Percentiles rank a stretch among this genome's conserved stretches.
Conservation (phyloP, 2,797 vertebrate genomes). For the Craterocephalus amniculus region DNA sequence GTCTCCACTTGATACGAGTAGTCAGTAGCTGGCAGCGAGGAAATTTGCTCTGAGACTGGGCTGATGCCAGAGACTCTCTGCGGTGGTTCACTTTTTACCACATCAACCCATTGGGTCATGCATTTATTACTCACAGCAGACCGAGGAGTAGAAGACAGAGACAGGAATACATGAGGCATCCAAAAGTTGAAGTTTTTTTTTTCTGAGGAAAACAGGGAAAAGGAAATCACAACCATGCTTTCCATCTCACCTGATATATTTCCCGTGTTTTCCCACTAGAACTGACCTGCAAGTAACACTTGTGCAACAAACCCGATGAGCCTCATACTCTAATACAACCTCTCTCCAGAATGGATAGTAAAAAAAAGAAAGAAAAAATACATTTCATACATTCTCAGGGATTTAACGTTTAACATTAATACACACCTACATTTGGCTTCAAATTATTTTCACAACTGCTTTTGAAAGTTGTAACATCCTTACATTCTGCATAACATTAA, state of each 20-base stretch:
- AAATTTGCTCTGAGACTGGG: slow-evolving; percentile 55
- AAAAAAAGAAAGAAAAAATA: background rate
- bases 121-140: slow-evolving; percentile 55
- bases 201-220: slow-evolving; percentile 20
- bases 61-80: slow-evolving; percentile 49
- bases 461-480: background rate
- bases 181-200: slow-evolving; percentile 22
- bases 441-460: too few relatives aligned
- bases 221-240: slow-evolving; percentile 8
- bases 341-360: background rate
- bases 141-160: slow-evolving; percentile 30
- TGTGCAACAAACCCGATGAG: slow-evolving; percentile 10
- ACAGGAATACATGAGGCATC: slow-evolving; percentile 19
- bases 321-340: background rate
- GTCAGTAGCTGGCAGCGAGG: slow-evolving; percentile 45
- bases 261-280: background rate
- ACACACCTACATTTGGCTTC: background rate
- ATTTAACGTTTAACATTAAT: background rate
- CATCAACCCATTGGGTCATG: slow-evolving; percentile 54
- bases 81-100: slow-evolving; percentile 49
- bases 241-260: slow-evolving; percentile 10
- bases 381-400: background rate
- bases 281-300: background rate
- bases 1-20: slow-evolving; percentile 59
- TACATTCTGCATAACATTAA: background rate